These are phyloP conservation scores for Cyrtodaria siliqua DNA, from an alignment of 2,888 invertebrate genomes.

Conservation along the genomic window DNA sequence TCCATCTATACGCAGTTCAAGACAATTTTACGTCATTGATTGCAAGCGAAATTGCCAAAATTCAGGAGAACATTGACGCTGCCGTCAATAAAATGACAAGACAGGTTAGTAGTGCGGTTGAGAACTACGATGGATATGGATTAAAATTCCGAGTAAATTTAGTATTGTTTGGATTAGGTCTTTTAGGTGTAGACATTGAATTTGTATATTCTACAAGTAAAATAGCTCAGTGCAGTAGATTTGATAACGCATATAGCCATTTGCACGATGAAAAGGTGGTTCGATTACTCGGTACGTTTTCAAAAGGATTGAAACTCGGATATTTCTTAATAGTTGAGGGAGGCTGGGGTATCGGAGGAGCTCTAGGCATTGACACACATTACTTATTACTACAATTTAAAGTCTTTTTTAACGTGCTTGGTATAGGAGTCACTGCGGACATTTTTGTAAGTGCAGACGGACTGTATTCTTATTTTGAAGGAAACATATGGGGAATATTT, in stretches of 20 bases:
- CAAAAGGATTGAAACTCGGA: not conserved
- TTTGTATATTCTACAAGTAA: constrained; percentile 32
- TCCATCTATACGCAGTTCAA: not conserved
- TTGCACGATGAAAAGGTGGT: constrained; percentile 39
- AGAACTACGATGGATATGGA: constrained; percentile 31
- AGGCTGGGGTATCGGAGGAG: constrained; percentile 25
- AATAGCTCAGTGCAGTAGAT: constrained; percentile 44
- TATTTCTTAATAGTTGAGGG: constrained; percentile 18
- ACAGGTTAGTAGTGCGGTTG: not conserved
- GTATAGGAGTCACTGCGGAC: constrained; percentile 21
- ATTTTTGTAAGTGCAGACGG: constrained; percentile 29
- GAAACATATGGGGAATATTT: constrained; percentile 58
- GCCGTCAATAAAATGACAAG: not conserved
- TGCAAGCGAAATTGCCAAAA: constrained; percentile 1
- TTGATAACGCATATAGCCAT: constrained; percentile 24
- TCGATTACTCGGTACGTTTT: constrained; percentile 24
- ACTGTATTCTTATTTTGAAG: constrained; percentile 37
- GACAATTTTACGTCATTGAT: constrained; percentile 18
- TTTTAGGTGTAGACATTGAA: constrained; percentile 45
- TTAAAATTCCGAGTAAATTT: constrained; percentile 22
- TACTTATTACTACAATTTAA: constrained; percentile 18
- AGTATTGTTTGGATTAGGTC: constrained; percentile 16
- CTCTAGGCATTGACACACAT: constrained; percentile 11
- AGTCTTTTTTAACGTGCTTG: constrained; percentile 23
- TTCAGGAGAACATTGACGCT: constrained; percentile 8